phyloP scores from a whole-genome alignment of 2,888 invertebrate genomes.

The Oscheius onirici region DNA sequence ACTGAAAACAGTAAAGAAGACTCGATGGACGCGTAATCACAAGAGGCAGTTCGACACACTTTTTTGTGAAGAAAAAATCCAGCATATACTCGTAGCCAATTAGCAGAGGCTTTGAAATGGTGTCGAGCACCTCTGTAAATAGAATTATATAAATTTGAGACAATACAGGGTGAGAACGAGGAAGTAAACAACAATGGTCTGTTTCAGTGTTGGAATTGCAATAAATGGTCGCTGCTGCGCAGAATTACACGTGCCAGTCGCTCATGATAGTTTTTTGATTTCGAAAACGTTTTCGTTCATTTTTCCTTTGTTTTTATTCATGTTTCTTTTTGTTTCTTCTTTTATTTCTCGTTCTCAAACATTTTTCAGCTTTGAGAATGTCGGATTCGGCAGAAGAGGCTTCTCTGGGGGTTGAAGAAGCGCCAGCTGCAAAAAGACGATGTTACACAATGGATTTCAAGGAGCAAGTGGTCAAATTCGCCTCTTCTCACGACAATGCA shows the following conservation, averaged over 20 bases:
- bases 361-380: too few species aligned
- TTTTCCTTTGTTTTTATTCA: neutral
- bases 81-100: conserved; percentile 45
- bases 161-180: neutral
- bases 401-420: too few species aligned
- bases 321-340: neutral
- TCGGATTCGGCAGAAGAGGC: too few species aligned
- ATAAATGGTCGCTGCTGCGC: too few species aligned
- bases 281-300: neutral
- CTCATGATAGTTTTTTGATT: too few species aligned
- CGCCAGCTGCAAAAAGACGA: too few species aligned
- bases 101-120: conserved; percentile 34
- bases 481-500: too few species aligned
- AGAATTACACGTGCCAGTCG: too few species aligned
- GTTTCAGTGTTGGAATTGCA: neutral
- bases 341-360: neutral
- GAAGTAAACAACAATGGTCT: neutral
- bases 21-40: conserved; percentile 54
- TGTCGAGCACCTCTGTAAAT: conserved; percentile 35
- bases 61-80: conserved; percentile 36
- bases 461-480: too few species aligned
- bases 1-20: conserved; percentile 41
- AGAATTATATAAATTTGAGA: neutral
- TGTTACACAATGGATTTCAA: too few species aligned
- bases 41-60: conserved; percentile 46